Evolutionary conservation across 1,140 invertebrate species (phyloP).

Genomic region (Oryzaephilus surinamensis): DNA sequence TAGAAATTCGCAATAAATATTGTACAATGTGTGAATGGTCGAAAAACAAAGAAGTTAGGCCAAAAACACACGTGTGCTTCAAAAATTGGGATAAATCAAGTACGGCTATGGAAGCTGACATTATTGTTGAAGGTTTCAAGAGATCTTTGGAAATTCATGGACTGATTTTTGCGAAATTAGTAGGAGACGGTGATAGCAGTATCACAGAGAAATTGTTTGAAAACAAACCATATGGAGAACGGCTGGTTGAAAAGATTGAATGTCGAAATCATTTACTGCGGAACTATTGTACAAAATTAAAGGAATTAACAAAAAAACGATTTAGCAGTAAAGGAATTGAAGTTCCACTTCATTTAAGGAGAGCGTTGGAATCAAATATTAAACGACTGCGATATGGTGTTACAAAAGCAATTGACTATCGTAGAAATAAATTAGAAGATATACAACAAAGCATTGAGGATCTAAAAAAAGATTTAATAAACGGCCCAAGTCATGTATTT

Average conservation of each 20-base stretch:
- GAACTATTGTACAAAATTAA: constrained; percentile 24
- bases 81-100: constrained; percentile 1
- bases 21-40: not conserved
- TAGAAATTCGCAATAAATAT: constrained; percentile 1
- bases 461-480: constrained; percentile 24
- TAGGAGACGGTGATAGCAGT: constrained; percentile 23
- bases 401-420: constrained; percentile 10
- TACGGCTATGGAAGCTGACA: too few species aligned
- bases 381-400: constrained; percentile 14
- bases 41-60: too few species aligned
- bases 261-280: constrained; percentile 30
- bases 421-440: constrained; percentile 6
- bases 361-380: constrained; percentile 9
- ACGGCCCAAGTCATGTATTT: constrained; percentile 31
- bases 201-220: constrained; percentile 4
- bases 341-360: constrained; percentile 9
- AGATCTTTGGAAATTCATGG: constrained; percentile 23
- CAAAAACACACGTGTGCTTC: not conserved
- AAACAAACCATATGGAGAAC: constrained; percentile 1
- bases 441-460: constrained; percentile 7
- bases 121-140: constrained; percentile 29
- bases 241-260: constrained; percentile 23
- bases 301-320: constrained; percentile 5
- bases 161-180: constrained; percentile 20
- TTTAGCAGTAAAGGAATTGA: not conserved